Evolutionary conservation across 2,113 vertebrate species (phyloP).

Genomic region (Melierax canorus): DNA sequence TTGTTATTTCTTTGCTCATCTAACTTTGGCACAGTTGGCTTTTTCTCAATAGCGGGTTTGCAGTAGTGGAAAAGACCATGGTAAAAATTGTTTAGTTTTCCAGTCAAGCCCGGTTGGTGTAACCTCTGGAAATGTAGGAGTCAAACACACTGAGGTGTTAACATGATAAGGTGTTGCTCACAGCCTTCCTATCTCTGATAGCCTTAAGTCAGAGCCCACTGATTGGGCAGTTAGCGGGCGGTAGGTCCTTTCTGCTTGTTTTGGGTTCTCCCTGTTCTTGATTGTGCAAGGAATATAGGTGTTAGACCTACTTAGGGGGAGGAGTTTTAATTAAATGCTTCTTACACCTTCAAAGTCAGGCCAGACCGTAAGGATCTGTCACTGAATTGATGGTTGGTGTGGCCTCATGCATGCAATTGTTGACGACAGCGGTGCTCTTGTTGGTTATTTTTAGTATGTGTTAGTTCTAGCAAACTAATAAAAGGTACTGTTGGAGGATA

Average conservation of each 20-base stretch:
- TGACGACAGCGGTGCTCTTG: neutral
- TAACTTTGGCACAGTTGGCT: neutral
- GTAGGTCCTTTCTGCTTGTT: neutral
- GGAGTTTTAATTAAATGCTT: neutral
- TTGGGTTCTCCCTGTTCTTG: neutral
- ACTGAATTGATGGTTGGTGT: neutral
- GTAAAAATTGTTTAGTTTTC: neutral
- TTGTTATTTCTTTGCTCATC: neutral
- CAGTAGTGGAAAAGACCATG: neutral
- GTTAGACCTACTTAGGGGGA: neutral
- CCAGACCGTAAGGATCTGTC: neutral
- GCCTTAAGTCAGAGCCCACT: neutral
- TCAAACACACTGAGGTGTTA: neutral
- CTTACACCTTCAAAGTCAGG: neutral
- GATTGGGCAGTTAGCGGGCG: accelerated
- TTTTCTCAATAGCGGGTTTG: neutral
- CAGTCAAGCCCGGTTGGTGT: neutral
- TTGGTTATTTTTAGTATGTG: neutral
- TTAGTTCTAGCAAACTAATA: neutral
- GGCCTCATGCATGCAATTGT: neutral
- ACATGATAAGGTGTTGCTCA: neutral
- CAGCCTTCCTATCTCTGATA: neutral
- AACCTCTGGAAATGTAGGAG: neutral
- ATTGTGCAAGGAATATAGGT: neutral
- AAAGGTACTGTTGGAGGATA: neutral